Conservation (phyloP, 2,113 vertebrate genomes). For the Rhinoderma darwinii region DNA sequence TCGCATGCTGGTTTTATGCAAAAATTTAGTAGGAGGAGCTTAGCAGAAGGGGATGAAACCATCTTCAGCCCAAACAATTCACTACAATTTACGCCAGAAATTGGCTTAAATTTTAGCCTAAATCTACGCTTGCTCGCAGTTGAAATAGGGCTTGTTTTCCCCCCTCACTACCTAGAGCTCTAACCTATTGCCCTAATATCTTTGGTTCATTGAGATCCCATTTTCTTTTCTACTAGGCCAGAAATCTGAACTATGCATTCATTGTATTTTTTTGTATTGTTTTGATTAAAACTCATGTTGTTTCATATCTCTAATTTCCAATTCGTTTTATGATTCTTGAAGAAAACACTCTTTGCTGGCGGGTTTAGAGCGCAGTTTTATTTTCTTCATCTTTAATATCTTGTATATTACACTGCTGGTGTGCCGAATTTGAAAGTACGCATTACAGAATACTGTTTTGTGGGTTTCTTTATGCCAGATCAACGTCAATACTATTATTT, state of each 20-base stretch:
- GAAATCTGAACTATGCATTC: neutral
- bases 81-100: too few species aligned
- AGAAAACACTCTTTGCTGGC: neutral
- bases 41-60: too few species aligned
- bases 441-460: neutral
- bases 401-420: neutral
- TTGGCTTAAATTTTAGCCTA: too few species aligned
- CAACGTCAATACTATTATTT: neutral
- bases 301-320: constrained; percentile 4
- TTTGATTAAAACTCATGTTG: constrained; percentile 20
- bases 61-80: too few species aligned
- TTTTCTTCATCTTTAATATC: neutral
- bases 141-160: neutral
- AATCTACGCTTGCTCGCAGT: too few species aligned
- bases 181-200: neutral
- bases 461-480: neutral
- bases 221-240: neutral
- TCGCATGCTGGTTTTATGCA: too few species aligned
- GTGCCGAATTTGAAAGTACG: neutral
- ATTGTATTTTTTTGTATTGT: neutral
- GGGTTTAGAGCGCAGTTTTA: neutral
- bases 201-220: neutral
- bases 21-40: too few species aligned
- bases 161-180: neutral
- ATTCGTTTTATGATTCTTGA: neutral